Base-by-base conservation (phyloP, 2,888 invertebrate species). In the Caenorhabditis becei region DNA sequence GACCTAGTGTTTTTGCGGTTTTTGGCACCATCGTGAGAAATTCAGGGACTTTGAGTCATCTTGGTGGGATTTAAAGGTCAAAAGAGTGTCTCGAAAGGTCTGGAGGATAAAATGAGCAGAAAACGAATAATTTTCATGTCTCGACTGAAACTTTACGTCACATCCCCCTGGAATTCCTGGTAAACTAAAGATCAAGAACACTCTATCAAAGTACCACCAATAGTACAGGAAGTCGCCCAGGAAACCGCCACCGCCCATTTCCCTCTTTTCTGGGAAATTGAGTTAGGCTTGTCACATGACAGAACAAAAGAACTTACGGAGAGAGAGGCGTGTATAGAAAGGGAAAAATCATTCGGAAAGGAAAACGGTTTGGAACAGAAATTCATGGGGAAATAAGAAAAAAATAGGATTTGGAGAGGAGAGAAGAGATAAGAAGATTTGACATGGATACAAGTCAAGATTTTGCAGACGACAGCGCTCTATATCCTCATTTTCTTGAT, bases 401-500 rank as follows among this genome's bases (percentile, higher is more conserved):
- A 18, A 18, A 41, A 47, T 47, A 3, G 11, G 20, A 2, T 18
- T 5, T 20, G 18, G 14, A 44, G 24, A n/a, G 28, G 58, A 26
- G 5, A 54, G 16, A 41, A 16, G 35, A 51, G n/a, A 32, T 16
- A 47, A 23, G 16, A 41, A 1, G 32, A 24, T 72, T 70, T 44
- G 24, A 7, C 10, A 4, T 32, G 4, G 5, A 32, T 32, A 4
- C 32, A 4, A 32, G 10, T 7, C 4, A 49, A 1, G 20, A 35
- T 62, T 49, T 77, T 66, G 14, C 75, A 86, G 83, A 78, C 86
- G 8, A 88, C 87, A 0, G 75, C 61, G 8, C 61, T 83, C 20
- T 86, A 88, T 51, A 20, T 82, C 2, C 23, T 81, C 28, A 84
- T 88, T 23, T 82, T 88, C 32, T 20, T 83, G 4, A 47, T 86